Conservation (phyloP, 2,113 vertebrate genomes). For the Syngnathus typhle region DNA sequence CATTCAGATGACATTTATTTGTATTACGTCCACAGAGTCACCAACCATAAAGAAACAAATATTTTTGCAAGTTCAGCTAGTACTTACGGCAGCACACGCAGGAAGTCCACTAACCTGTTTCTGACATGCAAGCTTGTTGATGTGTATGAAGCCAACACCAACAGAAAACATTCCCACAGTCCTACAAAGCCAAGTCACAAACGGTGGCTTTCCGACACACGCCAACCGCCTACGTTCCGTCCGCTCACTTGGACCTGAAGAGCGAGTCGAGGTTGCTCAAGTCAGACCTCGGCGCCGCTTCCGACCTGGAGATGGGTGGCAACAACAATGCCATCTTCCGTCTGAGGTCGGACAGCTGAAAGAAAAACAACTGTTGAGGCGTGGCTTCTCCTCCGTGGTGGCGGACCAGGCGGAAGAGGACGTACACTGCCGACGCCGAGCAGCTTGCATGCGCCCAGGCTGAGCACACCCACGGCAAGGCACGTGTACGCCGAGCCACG, state of each 20-base stretch:
- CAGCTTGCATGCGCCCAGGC: background rate
- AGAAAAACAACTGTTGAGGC: background rate
- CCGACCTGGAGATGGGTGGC: background rate
- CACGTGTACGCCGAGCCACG: background rate
- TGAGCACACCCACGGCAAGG: background rate
- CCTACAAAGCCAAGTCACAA: background rate
- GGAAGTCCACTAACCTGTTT: too few relatives aligned
- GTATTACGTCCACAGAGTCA: too few relatives aligned
- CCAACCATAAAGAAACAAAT: too few relatives aligned
- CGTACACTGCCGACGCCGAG: background rate
- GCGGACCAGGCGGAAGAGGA: too few relatives aligned
- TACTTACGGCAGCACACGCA: too few relatives aligned
- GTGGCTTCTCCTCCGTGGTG: background rate
- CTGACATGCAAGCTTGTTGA: too few relatives aligned
- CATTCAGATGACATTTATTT: too few relatives aligned
- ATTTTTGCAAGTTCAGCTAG: too few relatives aligned
- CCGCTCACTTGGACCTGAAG: background rate
- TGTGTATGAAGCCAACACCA: background rate
- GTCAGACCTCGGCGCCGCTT: background rate
- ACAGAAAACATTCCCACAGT: background rate
- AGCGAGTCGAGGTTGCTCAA: background rate
- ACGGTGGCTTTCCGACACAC: too few relatives aligned
- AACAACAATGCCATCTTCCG: background rate
- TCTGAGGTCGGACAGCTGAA: constrained; percentile 2
- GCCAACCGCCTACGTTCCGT: background rate